Conservation (phyloP, 2,797 vertebrate species). For the Pteronotus mesoamericanus region DNA sequence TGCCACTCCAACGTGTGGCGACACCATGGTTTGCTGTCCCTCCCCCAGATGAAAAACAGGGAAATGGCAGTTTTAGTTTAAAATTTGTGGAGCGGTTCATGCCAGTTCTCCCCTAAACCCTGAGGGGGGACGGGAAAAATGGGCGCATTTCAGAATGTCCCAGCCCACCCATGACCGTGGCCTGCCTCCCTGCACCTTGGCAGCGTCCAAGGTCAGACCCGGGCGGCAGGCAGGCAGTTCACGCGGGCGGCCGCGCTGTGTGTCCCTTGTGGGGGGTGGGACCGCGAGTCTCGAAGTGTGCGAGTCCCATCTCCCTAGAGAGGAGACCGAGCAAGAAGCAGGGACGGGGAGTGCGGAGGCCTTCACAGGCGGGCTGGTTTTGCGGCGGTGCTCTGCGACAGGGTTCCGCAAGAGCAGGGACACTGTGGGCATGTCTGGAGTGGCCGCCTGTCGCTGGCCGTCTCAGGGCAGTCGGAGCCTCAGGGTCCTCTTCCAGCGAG, state of each 20-base stretch:
- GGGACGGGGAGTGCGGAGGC: not conserved
- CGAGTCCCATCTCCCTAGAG: not conserved
- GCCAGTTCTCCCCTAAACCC: not conserved
- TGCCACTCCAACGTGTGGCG: accelerated
- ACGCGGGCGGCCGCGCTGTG: accelerated
- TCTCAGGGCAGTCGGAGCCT: not conserved
- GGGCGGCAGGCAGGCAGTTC: not conserved
- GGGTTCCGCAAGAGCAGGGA: accelerated
- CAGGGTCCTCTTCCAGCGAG: not conserved
- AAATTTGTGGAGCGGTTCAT: not conserved
- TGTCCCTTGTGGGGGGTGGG: not conserved
- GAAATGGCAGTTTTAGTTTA: not conserved
- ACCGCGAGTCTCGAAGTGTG: not conserved
- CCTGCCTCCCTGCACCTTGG: not conserved
- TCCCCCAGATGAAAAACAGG: not conserved
- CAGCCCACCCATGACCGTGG: not conserved
- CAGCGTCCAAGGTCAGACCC: not conserved
- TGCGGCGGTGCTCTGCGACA: not conserved
- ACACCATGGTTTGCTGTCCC: not conserved
- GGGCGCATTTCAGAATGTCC: not conserved
- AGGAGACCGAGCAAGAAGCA: not conserved
- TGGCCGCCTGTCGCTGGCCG: accelerated
- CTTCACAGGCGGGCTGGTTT: no score
- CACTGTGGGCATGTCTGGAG: accelerated
- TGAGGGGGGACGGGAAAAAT: not conserved